A percentile compares a stretch with the other conserved stretches of the same genome.
Conservation (phyloP, 2,113 vertebrate species). For the Uropsilus gracilis region DNA sequence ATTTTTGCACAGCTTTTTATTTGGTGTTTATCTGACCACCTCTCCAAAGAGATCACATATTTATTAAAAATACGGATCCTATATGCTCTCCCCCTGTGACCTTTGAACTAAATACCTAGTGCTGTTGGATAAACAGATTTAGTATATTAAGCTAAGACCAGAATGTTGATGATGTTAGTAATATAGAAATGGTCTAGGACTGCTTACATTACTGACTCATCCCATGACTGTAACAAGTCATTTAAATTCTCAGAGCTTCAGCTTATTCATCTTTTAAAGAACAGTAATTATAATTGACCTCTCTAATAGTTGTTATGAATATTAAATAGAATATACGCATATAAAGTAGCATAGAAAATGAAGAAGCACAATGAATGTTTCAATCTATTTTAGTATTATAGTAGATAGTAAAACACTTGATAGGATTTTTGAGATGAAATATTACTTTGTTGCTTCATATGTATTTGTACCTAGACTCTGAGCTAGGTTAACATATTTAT, state of each 20-base stretch:
- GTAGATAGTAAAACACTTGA: neutral
- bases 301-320: neutral
- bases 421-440: conserved; percentile 4
- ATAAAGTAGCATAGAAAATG: neutral
- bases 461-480: neutral
- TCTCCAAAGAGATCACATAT: neutral
- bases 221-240: neutral
- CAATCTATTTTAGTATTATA: neutral
- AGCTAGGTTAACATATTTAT: neutral
- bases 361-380: neutral
- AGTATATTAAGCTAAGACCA: conserved; percentile 16
- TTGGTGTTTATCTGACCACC: neutral
- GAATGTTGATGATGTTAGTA: neutral
- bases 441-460: neutral
- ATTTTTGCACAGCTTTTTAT: neutral
- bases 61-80: conserved; percentile 2
- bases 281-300: conserved; percentile 5
- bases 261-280: conserved; percentile 23
- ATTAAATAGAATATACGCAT: neutral
- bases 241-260: conserved; percentile 25
- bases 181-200: neutral
- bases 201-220: neutral
- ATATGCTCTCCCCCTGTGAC: neutral
- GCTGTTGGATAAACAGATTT: neutral
- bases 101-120: neutral